These are phyloP conservation scores for Pseudomyrmex cubaensis DNA, from an alignment of 1,140 invertebrate genomes.

Conservation along the genomic window DNA sequence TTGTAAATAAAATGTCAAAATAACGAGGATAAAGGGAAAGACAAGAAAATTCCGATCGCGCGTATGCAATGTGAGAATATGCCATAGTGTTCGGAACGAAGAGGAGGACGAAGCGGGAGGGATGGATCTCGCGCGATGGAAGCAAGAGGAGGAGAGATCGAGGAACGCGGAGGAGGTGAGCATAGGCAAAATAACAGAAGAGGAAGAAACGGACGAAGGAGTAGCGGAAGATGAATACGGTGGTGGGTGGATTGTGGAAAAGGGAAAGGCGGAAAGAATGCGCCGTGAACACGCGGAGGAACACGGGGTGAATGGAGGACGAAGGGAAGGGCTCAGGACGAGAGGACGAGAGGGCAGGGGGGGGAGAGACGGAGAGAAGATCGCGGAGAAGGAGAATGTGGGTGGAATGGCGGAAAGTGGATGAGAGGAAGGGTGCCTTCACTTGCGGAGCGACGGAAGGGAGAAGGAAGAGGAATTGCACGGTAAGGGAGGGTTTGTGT, in stretches of 20 bases:
- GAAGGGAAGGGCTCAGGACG: constrained; percentile 8
- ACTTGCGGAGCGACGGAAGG: constrained; percentile 16
- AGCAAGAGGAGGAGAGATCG: constrained; percentile 34
- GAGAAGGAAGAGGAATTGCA: constrained; percentile 23
- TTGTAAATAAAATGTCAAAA: too few species aligned
- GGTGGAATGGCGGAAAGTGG: constrained; percentile 41
- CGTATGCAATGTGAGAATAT: constrained; percentile 13
- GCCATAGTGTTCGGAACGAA: background rate
- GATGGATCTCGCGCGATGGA: constrained; percentile 43
- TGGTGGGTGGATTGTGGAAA: constrained; percentile 45
- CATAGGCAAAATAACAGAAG: constrained; percentile 47
- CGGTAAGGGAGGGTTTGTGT: constrained; percentile 69
- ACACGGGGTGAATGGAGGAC: constrained; percentile 64
- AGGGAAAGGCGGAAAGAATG: constrained; percentile 46
- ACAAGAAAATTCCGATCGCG: background rate
- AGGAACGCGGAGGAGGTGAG: constrained; percentile 39
- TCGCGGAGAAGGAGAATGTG: constrained; percentile 58
- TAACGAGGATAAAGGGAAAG: too few species aligned
- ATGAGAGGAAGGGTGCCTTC: background rate
- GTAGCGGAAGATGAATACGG: constrained; percentile 45
- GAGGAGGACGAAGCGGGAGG: constrained; percentile 15
- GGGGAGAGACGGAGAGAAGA: constrained; percentile 18
- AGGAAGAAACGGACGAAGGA: constrained; percentile 25
- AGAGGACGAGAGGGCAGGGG: constrained; percentile 23
- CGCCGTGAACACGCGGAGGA: constrained; percentile 54